Conservation (phyloP, 2,113 vertebrate species). For the Harpagus bidentatus region DNA sequence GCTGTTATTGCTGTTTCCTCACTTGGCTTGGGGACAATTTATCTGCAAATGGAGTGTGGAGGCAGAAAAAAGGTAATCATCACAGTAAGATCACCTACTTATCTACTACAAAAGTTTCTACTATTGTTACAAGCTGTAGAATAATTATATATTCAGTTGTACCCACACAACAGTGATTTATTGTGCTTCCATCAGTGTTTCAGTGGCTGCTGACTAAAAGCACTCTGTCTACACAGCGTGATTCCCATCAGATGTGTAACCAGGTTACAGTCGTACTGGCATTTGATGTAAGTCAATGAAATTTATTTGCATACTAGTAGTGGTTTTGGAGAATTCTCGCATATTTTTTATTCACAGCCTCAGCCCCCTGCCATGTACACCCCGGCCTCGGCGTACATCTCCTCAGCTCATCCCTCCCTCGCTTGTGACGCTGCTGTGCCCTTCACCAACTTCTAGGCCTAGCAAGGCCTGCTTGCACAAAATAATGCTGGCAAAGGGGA, state of each 20-base stretch:
- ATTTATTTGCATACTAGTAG: neutral
- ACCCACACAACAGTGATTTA: neutral
- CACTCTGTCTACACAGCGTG: neutral
- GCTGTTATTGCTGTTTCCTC: neutral
- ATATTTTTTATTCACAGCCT: neutral
- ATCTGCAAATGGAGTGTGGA: neutral
- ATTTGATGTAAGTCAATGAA: neutral
- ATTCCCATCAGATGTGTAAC: neutral
- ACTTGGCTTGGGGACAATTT: neutral
- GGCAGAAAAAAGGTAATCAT: neutral
- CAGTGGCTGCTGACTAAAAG: neutral
- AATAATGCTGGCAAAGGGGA: neutral
- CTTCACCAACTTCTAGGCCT: neutral
- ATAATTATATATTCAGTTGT: neutral
- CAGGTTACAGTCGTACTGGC: neutral
- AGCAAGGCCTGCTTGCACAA: neutral
- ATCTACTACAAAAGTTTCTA: neutral
- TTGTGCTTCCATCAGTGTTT: neutral
- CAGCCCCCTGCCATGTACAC: too few species aligned
- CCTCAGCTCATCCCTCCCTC: neutral
- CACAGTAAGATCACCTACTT: neutral
- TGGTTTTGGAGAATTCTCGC: neutral
- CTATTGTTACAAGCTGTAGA: neutral
- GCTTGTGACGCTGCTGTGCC: neutral
- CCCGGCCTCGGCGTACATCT: accelerated